Percentiles rank a stretch among this genome's conserved stretches.
Evolutionary conservation across 2,888 invertebrate species (phyloP).

Genomic region (Nemoura dubitans): DNA sequence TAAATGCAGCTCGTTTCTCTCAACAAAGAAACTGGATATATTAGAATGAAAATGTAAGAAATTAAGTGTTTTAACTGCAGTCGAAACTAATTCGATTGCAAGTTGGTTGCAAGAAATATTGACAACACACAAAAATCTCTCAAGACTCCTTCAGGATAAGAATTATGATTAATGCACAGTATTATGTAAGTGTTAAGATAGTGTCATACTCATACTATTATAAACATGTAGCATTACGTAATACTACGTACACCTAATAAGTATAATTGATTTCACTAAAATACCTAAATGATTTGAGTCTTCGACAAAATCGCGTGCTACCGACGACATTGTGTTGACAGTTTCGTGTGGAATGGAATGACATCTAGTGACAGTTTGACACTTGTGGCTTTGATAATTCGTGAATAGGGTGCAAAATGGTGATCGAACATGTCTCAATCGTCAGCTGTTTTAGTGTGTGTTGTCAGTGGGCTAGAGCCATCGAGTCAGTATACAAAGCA

Average conservation of each 20-base stretch:
- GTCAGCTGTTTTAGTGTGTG: background rate
- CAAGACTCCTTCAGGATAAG: background rate
- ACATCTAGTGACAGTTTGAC: background rate
- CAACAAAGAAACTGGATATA: background rate
- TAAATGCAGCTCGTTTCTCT: background rate
- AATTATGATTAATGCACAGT: background rate
- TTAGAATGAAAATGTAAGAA: background rate
- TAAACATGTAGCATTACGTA: background rate
- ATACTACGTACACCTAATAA: background rate
- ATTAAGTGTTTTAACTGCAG: background rate
- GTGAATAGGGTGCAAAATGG: background rate
- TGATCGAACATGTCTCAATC: background rate
- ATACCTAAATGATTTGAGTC: background rate
- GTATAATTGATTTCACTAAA: background rate
- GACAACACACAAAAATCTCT: background rate
- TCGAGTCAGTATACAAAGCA: background rate
- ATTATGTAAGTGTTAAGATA: background rate
- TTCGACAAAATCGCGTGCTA: background rate
- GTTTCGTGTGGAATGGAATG: background rate
- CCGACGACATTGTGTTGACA: background rate
- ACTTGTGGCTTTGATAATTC: background rate
- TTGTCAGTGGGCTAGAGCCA: background rate
- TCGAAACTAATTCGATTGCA: background rate
- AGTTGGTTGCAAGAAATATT: background rate
- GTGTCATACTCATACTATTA: background rate